Conservation (phyloP, 1,140 invertebrate species). For the Solen grandis region DNA sequence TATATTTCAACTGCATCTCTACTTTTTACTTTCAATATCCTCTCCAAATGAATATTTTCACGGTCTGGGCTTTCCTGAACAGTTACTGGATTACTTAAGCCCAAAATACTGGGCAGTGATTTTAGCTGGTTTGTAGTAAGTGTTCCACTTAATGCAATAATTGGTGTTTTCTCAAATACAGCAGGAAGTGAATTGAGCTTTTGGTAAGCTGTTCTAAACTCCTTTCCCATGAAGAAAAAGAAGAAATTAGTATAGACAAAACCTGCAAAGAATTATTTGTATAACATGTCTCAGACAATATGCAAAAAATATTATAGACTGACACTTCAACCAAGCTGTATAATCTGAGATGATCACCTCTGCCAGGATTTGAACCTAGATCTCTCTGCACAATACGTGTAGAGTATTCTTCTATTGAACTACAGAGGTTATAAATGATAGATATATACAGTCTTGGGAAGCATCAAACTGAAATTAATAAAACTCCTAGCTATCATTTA, state of each 20-base stretch:
- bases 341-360: neutral
- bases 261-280: too few species aligned
- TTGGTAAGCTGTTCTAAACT: neutral
- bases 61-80: conserved; percentile 26
- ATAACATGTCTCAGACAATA: neutral
- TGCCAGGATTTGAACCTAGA: conserved; percentile 23
- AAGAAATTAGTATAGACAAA: too few species aligned
- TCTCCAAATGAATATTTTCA: conserved; percentile 2
- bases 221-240: neutral
- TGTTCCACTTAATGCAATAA: conserved; percentile 19
- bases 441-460: too few species aligned
- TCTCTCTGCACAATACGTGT: neutral
- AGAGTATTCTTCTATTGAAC: conserved; percentile 18
- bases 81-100: neutral
- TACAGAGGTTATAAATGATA: conserved; percentile 8
- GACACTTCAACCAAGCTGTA: neutral
- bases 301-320: neutral
- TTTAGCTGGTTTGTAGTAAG: neutral
- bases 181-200: neutral
- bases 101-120: neutral
- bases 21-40: neutral
- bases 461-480: too few species aligned
- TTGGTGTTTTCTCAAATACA: neutral
- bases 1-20: conserved; percentile 3
- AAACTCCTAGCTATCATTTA: too few species aligned